Percentiles rank a stretch among this genome's conserved stretches.
Conservation (phyloP, 2,113 vertebrate species). For the Lepidiolamprologus cunningtoni region DNA sequence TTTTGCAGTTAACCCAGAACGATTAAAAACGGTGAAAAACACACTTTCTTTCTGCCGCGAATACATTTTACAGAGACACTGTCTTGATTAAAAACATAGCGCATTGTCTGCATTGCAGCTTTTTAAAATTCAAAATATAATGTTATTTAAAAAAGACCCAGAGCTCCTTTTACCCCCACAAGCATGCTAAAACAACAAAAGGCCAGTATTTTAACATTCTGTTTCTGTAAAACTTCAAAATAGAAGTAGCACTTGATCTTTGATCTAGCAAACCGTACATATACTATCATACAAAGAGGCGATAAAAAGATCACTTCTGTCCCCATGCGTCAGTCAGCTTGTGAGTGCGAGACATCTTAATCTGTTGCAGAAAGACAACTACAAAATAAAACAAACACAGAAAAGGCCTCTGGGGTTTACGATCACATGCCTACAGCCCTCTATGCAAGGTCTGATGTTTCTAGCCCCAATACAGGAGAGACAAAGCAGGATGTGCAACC, state of each 20-base stretch:
- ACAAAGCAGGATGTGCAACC: slow-evolving; percentile 22
- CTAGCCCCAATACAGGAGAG: background rate
- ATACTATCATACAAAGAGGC: slow-evolving; percentile 25
- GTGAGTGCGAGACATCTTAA: slow-evolving; percentile 9
- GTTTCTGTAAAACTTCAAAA: slow-evolving; percentile 35
- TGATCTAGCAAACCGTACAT: slow-evolving; percentile 34
- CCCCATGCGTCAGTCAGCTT: slow-evolving; percentile 10
- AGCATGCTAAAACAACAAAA: slow-evolving; percentile 48
- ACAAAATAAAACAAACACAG: background rate
- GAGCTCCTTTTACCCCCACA: background rate
- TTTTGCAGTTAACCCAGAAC: slow-evolving; percentile 11
- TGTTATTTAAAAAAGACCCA: background rate
- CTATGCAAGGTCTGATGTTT: slow-evolving; percentile 23
- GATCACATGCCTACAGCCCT: slow-evolving; percentile 46
- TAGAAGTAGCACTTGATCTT: slow-evolving; percentile 52
- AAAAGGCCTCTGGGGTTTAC: slow-evolving; percentile 58
- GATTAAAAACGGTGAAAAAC: slow-evolving; percentile 34
- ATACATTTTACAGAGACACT: background rate
- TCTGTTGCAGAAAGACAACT: background rate
- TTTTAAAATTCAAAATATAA: slow-evolving; percentile 14
- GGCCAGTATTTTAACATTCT: slow-evolving; percentile 33
- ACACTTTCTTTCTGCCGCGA: slow-evolving; percentile 1
- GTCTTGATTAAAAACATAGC: slow-evolving; percentile 22
- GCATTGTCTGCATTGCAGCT: slow-evolving; percentile 35
- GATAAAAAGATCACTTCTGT: slow-evolving; percentile 11